phyloP scores from a whole-genome alignment of 2,797 vertebrate genomes.

The Rhinoraja longicauda region DNA sequence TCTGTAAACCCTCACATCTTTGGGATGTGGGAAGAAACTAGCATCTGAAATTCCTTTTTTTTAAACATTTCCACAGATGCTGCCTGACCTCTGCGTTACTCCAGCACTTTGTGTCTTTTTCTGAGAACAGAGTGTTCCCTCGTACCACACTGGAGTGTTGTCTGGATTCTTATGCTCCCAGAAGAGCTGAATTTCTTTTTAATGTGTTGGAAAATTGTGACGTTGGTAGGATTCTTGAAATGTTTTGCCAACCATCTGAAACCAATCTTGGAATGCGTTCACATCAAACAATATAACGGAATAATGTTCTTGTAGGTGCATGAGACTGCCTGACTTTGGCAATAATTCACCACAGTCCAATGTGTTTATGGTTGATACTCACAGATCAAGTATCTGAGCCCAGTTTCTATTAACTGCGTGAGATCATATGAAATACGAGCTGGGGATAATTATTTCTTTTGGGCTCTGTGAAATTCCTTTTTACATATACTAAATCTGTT shows the following conservation, averaged over 20 bases:
- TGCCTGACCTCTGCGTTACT: too few species aligned
- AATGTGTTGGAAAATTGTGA: neutral
- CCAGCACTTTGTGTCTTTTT: too few species aligned
- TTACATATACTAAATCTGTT: conserved; percentile 55
- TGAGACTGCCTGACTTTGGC: neutral
- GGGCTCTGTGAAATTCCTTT: conserved; percentile 56
- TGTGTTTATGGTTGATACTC: neutral
- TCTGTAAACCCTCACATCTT: too few species aligned
- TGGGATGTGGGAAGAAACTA: too few species aligned
- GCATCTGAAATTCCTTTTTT: too few species aligned
- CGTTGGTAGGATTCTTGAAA: neutral
- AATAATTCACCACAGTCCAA: neutral
- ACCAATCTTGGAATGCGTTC: neutral
- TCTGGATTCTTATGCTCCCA: too few species aligned
- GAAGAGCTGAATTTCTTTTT: neutral
- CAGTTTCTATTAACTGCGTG: neutral
- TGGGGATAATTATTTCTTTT: conserved; percentile 57
- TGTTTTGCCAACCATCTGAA: neutral
- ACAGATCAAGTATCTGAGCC: neutral
- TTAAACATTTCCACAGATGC: too few species aligned
- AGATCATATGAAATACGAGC: conserved; percentile 53
- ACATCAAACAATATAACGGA: neutral
- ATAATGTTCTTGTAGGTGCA: neutral
- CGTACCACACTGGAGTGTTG: too few species aligned
- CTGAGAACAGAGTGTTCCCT: too few species aligned